phyloP scores from a whole-genome alignment of 2,797 vertebrate species.

The Pogoniulus pusillus region DNA sequence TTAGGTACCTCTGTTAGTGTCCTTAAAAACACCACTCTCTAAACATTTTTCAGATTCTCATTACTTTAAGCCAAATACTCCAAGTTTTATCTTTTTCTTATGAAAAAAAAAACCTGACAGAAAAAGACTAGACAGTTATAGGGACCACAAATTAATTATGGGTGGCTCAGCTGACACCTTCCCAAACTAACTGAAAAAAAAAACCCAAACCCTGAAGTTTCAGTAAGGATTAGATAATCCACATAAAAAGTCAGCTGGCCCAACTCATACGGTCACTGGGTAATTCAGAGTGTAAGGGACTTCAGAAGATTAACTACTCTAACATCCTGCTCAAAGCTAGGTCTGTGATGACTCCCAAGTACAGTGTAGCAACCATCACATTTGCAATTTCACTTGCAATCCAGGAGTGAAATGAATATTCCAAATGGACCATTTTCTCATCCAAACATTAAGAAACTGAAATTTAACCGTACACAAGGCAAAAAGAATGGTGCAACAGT shows the following conservation, averaged over 20 bases:
- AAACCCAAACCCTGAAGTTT: neutral
- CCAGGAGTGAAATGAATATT: neutral
- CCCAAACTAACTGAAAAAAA: neutral
- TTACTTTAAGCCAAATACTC: neutral
- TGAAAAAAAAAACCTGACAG: neutral
- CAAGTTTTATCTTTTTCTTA: neutral
- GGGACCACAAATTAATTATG: neutral
- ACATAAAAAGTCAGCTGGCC: neutral
- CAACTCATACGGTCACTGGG: neutral
- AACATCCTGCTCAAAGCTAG: neutral
- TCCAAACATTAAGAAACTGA: neutral
- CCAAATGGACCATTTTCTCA: neutral
- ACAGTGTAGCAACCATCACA: neutral
- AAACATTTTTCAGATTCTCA: slow-evolving; percentile 1
- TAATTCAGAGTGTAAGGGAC: neutral
- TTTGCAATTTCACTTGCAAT: neutral
- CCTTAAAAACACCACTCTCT: slow-evolving; percentile 6
- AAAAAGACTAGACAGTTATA: neutral
- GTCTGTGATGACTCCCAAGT: neutral
- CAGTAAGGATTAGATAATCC: neutral
- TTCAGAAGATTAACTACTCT: neutral
- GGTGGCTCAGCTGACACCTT: neutral
- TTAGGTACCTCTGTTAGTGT: slow-evolving; percentile 17
- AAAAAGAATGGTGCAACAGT: neutral
- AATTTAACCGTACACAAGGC: neutral